Evolutionary conservation across 2,113 vertebrate genomes (phyloP), one percentile per base, ranked within the genome.

Genomic region (Podarcis cretensis): DNA sequence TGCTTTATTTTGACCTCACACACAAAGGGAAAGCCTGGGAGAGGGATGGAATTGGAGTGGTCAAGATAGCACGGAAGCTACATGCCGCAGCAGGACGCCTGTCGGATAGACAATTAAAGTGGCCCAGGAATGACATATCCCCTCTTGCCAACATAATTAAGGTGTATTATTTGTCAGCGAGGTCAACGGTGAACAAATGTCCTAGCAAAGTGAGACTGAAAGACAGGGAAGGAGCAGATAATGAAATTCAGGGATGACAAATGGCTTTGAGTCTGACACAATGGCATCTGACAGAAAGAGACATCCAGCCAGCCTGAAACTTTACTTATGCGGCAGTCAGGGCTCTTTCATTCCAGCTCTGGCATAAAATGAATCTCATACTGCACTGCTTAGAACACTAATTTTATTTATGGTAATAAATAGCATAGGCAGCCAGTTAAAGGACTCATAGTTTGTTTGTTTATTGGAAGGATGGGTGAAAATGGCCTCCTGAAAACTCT

Each of bases 171-270:
- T 97, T 99, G 99, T 99, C 98, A 99, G 97, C 94, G 97, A 98
- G 98, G 98, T 99, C 99, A 99, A 97, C 96, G 95, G 97, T 98
- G 98, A 99, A 99, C 98, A 98, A 98, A 98, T 97, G 96, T 98
- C 97, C 97, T 97, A 96, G 97, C 97, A 98, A 98, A 98, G 97
- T 97, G 97, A 97, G 97, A 98, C 97, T 97, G 97, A 97, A 97
- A 97, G 96, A 97, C 97, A 98, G 97, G 97, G 97, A 97, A 98
- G 97, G 97, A 96, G 96, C 95, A 97, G 97, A 98, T 99, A 99
- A 99, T 99, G 98, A 98, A 99, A 98, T 98, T 98, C 97, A 97
- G 97, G 98, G 97, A 98, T 99, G 99, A 99, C 98, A 99, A 99
- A 99, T 99, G 98, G 98, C 98, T 97, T 96, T 93, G 96, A 97